Conservation (phyloP, 2,113 vertebrate genomes). For the Sturnus vulgaris region DNA sequence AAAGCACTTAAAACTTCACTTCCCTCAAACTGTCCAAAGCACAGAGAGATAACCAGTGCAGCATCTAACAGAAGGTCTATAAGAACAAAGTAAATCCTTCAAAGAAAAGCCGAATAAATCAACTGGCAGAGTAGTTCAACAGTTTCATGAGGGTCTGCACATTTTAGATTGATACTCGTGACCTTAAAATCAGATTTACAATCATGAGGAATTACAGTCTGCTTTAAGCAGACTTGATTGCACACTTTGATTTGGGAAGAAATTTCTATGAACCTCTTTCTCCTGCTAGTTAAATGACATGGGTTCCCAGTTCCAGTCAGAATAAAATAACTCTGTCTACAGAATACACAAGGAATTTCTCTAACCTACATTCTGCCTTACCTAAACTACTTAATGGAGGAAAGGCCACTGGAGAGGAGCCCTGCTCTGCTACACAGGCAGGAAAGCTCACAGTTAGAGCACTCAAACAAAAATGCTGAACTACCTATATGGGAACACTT, state of each 20-base stretch:
- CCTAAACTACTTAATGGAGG: not conserved
- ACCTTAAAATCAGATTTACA: constrained; percentile 26
- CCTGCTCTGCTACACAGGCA: not conserved
- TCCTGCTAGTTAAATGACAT: not conserved
- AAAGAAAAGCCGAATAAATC: constrained; percentile 17
- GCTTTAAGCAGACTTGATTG: not conserved
- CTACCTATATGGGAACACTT: not conserved
- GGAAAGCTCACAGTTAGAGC: not conserved
- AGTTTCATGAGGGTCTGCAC: not conserved
- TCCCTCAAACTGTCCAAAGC: not conserved
- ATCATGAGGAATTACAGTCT: constrained; percentile 2
- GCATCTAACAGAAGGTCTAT: not conserved
- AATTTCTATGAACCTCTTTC: not conserved
- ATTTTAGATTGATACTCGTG: not conserved
- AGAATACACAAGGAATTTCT: not conserved
- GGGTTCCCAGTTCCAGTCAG: not conserved
- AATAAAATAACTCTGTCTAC: not conserved
- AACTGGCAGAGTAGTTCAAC: not conserved
- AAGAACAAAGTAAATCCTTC: not conserved
- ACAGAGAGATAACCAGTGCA: not conserved
- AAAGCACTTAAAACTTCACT: not conserved
- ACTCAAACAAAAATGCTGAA: not conserved
- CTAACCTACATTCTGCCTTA: not conserved
- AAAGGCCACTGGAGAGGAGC: not conserved
- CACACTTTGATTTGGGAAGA: not conserved